Percentiles rank a stretch among this genome's conserved stretches.
Evolutionary conservation across 2,797 vertebrate species (phyloP).

Genomic region (Falco novaeseelandiae): DNA sequence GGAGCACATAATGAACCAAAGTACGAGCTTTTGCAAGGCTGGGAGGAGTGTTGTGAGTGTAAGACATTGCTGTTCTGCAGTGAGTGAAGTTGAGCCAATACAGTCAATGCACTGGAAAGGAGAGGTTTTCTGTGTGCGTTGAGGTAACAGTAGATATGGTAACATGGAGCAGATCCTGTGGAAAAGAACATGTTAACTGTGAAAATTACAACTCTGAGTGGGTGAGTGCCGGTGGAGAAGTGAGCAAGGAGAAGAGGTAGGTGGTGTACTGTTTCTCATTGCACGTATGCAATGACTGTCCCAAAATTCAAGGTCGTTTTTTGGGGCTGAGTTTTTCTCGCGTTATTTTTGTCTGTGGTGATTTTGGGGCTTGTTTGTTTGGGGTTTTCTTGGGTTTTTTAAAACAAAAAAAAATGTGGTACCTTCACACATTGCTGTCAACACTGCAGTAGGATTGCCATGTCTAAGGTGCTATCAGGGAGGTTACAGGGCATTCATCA

Average conservation of each 20-base stretch:
- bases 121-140: background rate
- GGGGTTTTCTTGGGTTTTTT: background rate
- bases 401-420: background rate
- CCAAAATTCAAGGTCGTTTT: background rate
- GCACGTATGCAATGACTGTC: background rate
- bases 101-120: background rate
- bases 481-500: conserved; percentile 74
- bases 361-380: background rate
- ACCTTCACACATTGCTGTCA: conserved; percentile 21
- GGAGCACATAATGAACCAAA: background rate
- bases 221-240: background rate
- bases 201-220: background rate
- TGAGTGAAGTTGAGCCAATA: accelerated
- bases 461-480: conserved; percentile 65
- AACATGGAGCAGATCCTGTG: background rate
- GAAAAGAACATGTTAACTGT: background rate
- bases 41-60: background rate
- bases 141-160: background rate
- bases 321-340: background rate
- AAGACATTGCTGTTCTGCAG: background rate
- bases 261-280: background rate
- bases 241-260: background rate
- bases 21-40: background rate
- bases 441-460: conserved; percentile 21
- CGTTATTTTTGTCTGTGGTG: background rate